phyloP scores from a whole-genome alignment of 2,113 vertebrate genomes.

The Triplophysa siluroides region DNA sequence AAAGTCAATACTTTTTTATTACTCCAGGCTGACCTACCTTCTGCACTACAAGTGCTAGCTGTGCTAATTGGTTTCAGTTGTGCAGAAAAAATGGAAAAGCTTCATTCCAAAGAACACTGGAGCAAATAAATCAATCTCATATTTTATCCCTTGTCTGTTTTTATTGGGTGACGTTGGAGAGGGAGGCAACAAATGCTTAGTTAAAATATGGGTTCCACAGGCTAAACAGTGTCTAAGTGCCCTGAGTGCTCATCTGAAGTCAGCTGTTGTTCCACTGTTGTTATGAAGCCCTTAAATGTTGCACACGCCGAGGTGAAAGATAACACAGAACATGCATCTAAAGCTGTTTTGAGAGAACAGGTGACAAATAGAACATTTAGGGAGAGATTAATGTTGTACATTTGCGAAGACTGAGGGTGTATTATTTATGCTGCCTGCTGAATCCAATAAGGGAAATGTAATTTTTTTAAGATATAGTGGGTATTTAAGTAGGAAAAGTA shows the following conservation, averaged over 20 bases:
- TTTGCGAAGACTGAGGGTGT: slow-evolving; percentile 17
- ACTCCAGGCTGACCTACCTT: slow-evolving; percentile 89
- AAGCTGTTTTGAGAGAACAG: slow-evolving; percentile 23
- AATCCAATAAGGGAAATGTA: neutral
- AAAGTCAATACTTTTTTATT: slow-evolving; percentile 95
- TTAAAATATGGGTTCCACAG: slow-evolving; percentile 55
- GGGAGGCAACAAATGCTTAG: slow-evolving; percentile 69
- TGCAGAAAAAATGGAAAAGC: slow-evolving; percentile 72
- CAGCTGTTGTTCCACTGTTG: slow-evolving; percentile 4
- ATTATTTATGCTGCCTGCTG: neutral
- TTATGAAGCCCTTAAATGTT: slow-evolving; percentile 34
- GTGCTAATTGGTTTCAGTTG: slow-evolving; percentile 88
- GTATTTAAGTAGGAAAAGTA: neutral
- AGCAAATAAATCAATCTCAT: slow-evolving; percentile 88
- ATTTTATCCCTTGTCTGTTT: slow-evolving; percentile 69
- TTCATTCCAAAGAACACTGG: slow-evolving; percentile 83
- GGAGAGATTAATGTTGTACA: slow-evolving; percentile 32
- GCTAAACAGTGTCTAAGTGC: slow-evolving; percentile 33
- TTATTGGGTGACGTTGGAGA: slow-evolving; percentile 79
- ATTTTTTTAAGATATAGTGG: neutral
- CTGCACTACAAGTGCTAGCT: slow-evolving; percentile 83
- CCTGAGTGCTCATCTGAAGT: slow-evolving; percentile 33
- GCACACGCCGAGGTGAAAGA: slow-evolving; percentile 4
- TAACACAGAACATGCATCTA: neutral
- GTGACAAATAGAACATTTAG: slow-evolving; percentile 21